Evolutionary conservation across 2,797 vertebrate genomes (phyloP).

Genomic region (Chelon labrosus): DNA sequence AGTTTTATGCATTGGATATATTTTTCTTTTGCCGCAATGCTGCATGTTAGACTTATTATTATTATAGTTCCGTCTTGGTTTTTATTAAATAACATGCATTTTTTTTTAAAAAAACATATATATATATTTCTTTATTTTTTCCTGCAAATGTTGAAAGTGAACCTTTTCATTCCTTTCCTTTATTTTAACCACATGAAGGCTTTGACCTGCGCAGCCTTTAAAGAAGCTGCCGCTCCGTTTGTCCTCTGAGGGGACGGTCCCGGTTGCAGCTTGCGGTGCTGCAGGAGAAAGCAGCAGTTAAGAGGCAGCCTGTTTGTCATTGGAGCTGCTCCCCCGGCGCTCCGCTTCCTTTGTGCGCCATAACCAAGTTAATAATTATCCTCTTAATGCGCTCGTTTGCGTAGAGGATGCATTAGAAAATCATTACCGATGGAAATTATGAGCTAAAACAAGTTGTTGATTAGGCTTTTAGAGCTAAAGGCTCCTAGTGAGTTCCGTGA

Average conservation of each 20-base stretch:
- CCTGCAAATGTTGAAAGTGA: too few relatives aligned
- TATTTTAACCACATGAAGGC: too few relatives aligned
- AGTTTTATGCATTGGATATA: too few relatives aligned
- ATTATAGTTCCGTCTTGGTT: too few relatives aligned
- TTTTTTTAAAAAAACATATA: too few relatives aligned
- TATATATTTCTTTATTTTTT: not conserved
- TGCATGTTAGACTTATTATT: too few relatives aligned
- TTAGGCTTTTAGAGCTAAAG: constrained; percentile 83
- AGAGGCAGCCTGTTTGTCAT: constrained; percentile 4
- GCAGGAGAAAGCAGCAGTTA: not conserved
- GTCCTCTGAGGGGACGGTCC: constrained; percentile 12
- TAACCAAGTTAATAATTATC: constrained; percentile 84
- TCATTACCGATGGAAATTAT: constrained; percentile 84
- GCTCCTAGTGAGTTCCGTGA: constrained; percentile 65
- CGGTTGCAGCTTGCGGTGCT: not conserved
- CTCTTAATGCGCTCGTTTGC: constrained; percentile 76
- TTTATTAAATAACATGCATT: too few relatives aligned
- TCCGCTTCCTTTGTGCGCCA: constrained; percentile 55
- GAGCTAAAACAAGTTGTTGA: constrained; percentile 82
- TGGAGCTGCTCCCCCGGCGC: constrained; percentile 46
- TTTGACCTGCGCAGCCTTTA: not conserved
- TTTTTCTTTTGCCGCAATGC: too few relatives aligned
- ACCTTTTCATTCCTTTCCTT: too few relatives aligned
- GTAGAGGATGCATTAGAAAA: constrained; percentile 85
- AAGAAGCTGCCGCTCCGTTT: not conserved